phyloP scores from a whole-genome alignment of 2,888 invertebrate genomes.

The Drosophila ustulata region DNA sequence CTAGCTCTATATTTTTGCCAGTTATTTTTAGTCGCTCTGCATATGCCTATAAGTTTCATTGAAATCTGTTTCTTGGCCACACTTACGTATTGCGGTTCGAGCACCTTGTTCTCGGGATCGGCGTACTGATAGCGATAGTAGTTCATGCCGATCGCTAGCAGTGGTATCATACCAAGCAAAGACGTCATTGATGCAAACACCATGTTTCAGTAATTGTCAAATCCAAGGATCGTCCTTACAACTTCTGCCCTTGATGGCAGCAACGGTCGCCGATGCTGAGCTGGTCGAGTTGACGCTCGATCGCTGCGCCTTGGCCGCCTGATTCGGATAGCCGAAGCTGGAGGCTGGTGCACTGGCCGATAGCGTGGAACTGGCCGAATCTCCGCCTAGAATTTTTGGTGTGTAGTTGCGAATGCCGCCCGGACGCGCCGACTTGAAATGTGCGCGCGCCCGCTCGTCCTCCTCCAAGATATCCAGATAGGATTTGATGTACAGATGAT shows the following conservation, averaged over 20 bases:
- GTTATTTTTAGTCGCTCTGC: too few relatives aligned
- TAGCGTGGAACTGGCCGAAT: conserved; percentile 28
- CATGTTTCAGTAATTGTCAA: conserved; percentile 86
- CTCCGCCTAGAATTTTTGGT: conserved; percentile 87
- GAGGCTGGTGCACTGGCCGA: conserved; percentile 73
- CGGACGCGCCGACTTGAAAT: conserved; percentile 86
- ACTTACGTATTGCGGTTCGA: conserved; percentile 90
- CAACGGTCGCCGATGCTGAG: conserved; percentile 5
- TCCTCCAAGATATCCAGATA: conserved; percentile 86
- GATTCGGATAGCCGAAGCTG: conserved; percentile 52
- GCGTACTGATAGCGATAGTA: conserved; percentile 92
- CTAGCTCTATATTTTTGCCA: too few relatives aligned
- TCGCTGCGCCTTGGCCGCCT: conserved; percentile 35
- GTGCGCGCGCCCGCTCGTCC: conserved; percentile 85
- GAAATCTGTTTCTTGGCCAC: too few relatives aligned
- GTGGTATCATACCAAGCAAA: conserved; percentile 91
- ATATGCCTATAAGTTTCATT: too few relatives aligned
- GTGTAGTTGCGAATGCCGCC: conserved; percentile 90
- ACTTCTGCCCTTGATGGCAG: conserved; percentile 12
- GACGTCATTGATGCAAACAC: conserved; percentile 88
- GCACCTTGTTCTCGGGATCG: conserved; percentile 93
- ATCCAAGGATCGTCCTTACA: conserved; percentile 88
- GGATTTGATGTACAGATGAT: conserved; percentile 87
- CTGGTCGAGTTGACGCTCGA: conserved; percentile 15
- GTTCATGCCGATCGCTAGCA: conserved; percentile 92